phyloP scores from a whole-genome alignment of 1,140 invertebrate genomes.

The Neodiprion pinetum region DNA sequence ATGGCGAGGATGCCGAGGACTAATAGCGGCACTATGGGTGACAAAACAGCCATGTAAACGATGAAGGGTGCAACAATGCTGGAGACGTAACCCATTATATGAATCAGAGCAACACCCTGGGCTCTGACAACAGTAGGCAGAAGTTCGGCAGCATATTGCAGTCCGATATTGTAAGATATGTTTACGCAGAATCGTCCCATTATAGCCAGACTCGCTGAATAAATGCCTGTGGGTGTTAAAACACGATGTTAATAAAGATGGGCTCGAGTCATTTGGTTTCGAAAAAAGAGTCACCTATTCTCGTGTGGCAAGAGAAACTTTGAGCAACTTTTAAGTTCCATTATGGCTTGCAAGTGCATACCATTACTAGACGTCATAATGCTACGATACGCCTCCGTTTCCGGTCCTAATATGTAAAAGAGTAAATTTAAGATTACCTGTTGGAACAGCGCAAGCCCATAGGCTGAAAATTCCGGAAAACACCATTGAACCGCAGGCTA shows the following conservation, averaged over 20 bases:
- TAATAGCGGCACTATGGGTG: conserved; percentile 73
- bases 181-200: conserved; percentile 84
- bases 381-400: too few relatives aligned
- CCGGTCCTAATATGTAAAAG: too few relatives aligned
- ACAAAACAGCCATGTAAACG: conserved; percentile 78
- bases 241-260: too few relatives aligned
- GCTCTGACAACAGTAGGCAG: conserved; percentile 86
- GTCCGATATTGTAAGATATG: conserved; percentile 87
- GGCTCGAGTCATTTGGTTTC: too few relatives aligned
- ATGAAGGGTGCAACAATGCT: conserved; percentile 84
- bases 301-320: too few relatives aligned
- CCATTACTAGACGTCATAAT: too few relatives aligned
- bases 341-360: too few relatives aligned
- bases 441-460: conserved; percentile 73
- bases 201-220: conserved; percentile 76
- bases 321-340: too few relatives aligned
- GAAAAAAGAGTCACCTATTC: too few relatives aligned
- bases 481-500: conserved; percentile 80
- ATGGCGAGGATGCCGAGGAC: conserved; percentile 79
- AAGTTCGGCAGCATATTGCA: conserved; percentile 88
- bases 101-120: conserved; percentile 83
- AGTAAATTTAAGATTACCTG: conserved; percentile 54
- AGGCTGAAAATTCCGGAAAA: conserved; percentile 83
- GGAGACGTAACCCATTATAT: conserved; percentile 85
- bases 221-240: conserved; percentile 62